A percentile compares a stretch with the other conserved stretches of the same genome.
Evolutionary conservation across 2,113 vertebrate species (phyloP).

Genomic region (Castor canadensis): DNA sequence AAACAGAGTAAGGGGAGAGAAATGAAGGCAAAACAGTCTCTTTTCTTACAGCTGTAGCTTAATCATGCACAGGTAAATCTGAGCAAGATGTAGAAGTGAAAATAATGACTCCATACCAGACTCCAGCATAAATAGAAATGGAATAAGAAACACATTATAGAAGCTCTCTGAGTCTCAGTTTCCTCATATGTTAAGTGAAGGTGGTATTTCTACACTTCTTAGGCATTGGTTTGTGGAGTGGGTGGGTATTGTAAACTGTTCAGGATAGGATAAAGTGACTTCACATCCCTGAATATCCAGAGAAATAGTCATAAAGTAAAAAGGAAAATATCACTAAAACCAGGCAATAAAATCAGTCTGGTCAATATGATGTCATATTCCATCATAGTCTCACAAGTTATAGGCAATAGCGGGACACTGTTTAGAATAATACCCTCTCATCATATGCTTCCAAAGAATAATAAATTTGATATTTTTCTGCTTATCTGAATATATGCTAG

Average conservation of each 20-base stretch:
- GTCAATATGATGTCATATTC: background rate
- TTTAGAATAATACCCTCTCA: constrained; percentile 60
- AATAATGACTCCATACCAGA: background rate
- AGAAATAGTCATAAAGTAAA: background rate
- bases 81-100: background rate
- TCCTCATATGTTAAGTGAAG: background rate
- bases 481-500: background rate
- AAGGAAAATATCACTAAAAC: background rate
- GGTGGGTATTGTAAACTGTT: background rate
- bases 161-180: background rate
- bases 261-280: background rate
- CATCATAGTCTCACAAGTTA: background rate
- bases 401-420: background rate
- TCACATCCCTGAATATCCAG: background rate
- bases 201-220: background rate
- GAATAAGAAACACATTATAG: background rate
- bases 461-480: background rate
- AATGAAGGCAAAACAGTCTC: background rate
- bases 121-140: background rate
- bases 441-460: constrained; percentile 26
- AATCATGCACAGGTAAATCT: background rate
- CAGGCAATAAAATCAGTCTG: background rate
- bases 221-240: background rate
- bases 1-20: background rate
- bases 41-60: background rate